These are phyloP conservation scores for Tanypteryx hageni DNA, from an alignment of 2,888 invertebrate genomes.

Conservation along the genomic window DNA sequence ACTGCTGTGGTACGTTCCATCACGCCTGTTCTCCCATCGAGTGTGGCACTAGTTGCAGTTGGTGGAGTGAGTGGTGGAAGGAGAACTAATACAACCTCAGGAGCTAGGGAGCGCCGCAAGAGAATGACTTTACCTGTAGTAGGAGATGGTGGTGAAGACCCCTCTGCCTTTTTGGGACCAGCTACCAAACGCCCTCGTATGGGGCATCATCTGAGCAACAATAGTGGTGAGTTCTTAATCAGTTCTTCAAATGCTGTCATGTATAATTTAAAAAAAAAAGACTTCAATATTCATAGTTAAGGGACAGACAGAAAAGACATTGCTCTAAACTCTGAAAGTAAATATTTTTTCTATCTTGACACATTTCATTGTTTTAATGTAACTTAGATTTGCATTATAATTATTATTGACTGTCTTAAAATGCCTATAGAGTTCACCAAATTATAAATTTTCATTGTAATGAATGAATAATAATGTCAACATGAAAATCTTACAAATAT, in stretches of 20 bases:
- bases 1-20: slow-evolving; percentile 20
- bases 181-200: not conserved
- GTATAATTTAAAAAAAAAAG: not conserved
- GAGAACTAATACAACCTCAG: not conserved
- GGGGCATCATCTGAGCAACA: slow-evolving; percentile 2
- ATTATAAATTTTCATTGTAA: too few species aligned
- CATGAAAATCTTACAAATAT: too few species aligned
- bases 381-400: too few species aligned
- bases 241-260: too few species aligned
- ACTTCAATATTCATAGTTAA: too few species aligned
- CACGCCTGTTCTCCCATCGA: not conserved
- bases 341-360: too few species aligned
- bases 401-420: too few species aligned
- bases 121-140: slow-evolving; percentile 73
- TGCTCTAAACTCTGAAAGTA: not conserved
- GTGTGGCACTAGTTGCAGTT: not conserved
- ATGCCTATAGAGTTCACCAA: too few species aligned
- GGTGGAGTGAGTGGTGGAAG: not conserved
- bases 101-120: not conserved
- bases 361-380: too few species aligned
- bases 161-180: not conserved
- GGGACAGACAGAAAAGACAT: not conserved
- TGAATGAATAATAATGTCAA: too few species aligned
- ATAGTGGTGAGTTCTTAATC: not conserved
- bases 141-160: slow-evolving; percentile 17